Conservation (phyloP, 2,888 invertebrate species). For the Acleris laterana region DNA sequence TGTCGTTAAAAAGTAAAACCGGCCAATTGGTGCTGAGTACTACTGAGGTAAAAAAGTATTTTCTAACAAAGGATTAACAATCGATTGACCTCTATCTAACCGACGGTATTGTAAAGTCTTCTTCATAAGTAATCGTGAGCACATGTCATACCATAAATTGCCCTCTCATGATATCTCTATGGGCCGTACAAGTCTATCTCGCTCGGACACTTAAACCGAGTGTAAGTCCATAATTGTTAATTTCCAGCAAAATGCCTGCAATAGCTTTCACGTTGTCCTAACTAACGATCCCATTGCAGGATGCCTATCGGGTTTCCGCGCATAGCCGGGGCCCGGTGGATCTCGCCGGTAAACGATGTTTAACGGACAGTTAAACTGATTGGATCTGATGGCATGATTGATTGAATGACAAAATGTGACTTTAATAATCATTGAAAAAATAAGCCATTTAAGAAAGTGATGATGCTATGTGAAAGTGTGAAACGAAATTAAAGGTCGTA, state of each 20-base stretch:
- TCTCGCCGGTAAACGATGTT: neutral
- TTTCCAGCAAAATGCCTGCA: constrained; percentile 78
- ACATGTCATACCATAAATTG: constrained; percentile 2
- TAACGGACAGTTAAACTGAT: constrained; percentile 15
- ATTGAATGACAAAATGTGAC: neutral
- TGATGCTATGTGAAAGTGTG: too few relatives aligned
- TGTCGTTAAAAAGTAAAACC: too few relatives aligned
- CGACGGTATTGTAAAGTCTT: too few relatives aligned
- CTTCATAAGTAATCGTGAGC: neutral
- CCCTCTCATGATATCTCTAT: constrained; percentile 29
- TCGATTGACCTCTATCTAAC: too few relatives aligned
- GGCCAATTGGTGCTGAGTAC: too few relatives aligned
- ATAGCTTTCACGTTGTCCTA: constrained; percentile 73
- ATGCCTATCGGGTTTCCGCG: constrained; percentile 81
- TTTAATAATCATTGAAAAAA: too few relatives aligned
- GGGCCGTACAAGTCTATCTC: constrained; percentile 20
- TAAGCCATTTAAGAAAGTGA: too few relatives aligned
- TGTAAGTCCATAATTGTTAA: constrained; percentile 79
- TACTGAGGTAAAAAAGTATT: too few relatives aligned
- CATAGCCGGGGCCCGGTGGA: constrained; percentile 52
- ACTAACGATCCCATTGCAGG: constrained; percentile 80
- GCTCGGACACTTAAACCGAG: constrained; percentile 69
- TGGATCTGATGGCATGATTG: neutral
- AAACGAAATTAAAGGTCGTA: too few relatives aligned
- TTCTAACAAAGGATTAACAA: too few relatives aligned